Base-by-base conservation (phyloP, 2,797 vertebrate species). In the Pipistrellus pipistrellus region DNA sequence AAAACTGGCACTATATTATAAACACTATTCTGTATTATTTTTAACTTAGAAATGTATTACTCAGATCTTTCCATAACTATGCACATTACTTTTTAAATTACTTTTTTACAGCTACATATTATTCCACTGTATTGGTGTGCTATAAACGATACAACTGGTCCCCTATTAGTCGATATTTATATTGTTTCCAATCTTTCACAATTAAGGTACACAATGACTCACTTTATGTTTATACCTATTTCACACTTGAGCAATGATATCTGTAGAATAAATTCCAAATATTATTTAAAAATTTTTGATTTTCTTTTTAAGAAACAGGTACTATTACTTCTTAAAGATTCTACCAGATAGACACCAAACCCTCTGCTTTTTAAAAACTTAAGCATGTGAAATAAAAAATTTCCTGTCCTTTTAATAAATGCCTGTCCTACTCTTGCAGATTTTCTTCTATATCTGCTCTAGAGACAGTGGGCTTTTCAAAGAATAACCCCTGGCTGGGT, bases 301-400 rank as follows among this genome's bases (percentile, higher is more conserved):
- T 88, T 95, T 90, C 51, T 91, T 93, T 90, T 93, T 35, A 87
- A 81, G 27, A 88, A 86, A 20, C 41, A 88, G 35, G 4, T 62
- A 68, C 25, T 73, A 48, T 62, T 90, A 69, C 72, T 95, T 81
- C 57, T 94, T 87, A 91, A 96, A 93, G 21, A 87, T 55, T 96
- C 44, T 68, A 59, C 23, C 75, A 93, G 30, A 75, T 30, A 51
- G 83, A 75, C 7, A 75, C 44, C 55, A 75, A 9, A 5, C 3
- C 6, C 6, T 75, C 27, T n/a, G 6, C 27, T 18, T n/a, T 62
- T 89, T 68, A 20, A 72, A 85, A 84, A 91, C 17, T 8, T 41
- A 51, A 38, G 13, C 4, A 13, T 20, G 20, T 69, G 13, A 44
- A 87, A 84, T 80, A 30, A 73, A 92, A 88, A 77, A 30, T 51